Evolutionary conservation across 2,797 vertebrate genomes (phyloP).

Genomic region (Acrocephalus scirpaceus): DNA sequence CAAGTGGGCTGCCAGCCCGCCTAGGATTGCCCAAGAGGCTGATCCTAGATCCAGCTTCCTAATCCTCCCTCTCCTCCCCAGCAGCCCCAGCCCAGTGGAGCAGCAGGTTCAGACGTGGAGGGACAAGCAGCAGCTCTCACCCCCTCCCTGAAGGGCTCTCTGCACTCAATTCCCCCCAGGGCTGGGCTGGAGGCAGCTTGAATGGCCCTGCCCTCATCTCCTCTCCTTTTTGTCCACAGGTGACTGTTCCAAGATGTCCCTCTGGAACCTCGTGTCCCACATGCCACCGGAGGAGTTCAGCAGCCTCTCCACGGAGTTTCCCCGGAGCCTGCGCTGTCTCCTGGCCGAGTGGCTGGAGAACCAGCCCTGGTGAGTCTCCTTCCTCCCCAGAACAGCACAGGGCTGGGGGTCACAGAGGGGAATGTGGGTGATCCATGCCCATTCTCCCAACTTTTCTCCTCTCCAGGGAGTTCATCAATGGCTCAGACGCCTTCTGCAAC

Average conservation of each 20-base stretch:
- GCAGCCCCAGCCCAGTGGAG: background rate
- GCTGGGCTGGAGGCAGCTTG: background rate
- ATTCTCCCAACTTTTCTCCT: background rate
- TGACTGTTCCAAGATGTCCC: constrained; percentile 50
- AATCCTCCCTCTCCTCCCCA: background rate
- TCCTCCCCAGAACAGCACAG: rapidly evolving
- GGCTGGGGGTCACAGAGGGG: background rate
- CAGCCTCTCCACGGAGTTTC: constrained; percentile 70
- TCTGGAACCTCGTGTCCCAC: constrained; percentile 76
- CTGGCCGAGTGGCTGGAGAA: constrained; percentile 80
- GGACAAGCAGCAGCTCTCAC: rapidly evolving
- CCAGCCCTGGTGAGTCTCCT: constrained; percentile 79
- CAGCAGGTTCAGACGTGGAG: background rate
- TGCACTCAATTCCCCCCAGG: no score
- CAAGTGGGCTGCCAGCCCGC: background rate
- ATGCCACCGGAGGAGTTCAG: constrained; percentile 73
- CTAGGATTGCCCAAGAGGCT: constrained; percentile 25
- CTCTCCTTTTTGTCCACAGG: background rate
- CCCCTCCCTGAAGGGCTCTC: background rate
- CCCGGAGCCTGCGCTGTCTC: constrained; percentile 73
- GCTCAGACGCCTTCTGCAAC: constrained; percentile 71
- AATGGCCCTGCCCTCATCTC: background rate
- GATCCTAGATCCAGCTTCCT: background rate
- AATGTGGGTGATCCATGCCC: rapidly evolving
- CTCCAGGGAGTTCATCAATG: constrained; percentile 76